Evolutionary conservation across 2,113 vertebrate genomes (phyloP).

Genomic region (Rana temporaria): DNA sequence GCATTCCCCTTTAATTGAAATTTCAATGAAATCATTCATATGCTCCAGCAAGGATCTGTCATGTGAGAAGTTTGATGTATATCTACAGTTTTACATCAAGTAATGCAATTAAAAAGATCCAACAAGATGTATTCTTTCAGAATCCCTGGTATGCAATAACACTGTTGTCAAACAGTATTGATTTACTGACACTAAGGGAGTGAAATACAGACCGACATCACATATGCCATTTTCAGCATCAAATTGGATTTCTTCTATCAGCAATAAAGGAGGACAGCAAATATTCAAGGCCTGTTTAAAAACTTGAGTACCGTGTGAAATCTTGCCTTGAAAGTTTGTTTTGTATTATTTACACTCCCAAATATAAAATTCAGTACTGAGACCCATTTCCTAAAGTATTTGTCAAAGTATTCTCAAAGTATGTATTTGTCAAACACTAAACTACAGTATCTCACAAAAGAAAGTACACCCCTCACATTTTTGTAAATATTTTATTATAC

Average conservation of each 20-base stretch:
- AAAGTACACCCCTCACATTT: too few relatives aligned
- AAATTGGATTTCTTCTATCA: conserved; percentile 31
- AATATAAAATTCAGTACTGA: not conserved
- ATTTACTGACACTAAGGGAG: conserved; percentile 37
- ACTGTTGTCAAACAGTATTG: conserved; percentile 40
- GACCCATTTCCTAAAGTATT: not conserved
- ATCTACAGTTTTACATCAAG: conserved; percentile 26
- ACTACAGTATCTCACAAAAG: too few relatives aligned
- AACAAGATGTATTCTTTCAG: conserved; percentile 28
- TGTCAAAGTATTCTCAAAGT: too few relatives aligned
- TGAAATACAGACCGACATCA: conserved; percentile 18
- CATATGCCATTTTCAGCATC: conserved; percentile 31
- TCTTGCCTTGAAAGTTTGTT: not conserved
- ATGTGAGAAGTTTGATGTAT: not conserved
- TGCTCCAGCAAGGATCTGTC: not conserved
- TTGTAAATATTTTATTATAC: too few relatives aligned
- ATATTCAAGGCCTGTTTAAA: conserved; percentile 5
- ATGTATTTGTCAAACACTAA: too few relatives aligned
- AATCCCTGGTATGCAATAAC: conserved; percentile 34
- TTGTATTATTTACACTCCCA: not conserved
- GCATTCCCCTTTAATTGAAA: not conserved
- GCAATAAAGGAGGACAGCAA: not conserved
- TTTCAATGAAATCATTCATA: not conserved
- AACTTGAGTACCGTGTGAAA: not conserved
- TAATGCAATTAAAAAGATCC: conserved; percentile 28